These are phyloP conservation scores for Pipa parva DNA, from an alignment of 2,113 vertebrate genomes.

Conservation along the genomic window DNA sequence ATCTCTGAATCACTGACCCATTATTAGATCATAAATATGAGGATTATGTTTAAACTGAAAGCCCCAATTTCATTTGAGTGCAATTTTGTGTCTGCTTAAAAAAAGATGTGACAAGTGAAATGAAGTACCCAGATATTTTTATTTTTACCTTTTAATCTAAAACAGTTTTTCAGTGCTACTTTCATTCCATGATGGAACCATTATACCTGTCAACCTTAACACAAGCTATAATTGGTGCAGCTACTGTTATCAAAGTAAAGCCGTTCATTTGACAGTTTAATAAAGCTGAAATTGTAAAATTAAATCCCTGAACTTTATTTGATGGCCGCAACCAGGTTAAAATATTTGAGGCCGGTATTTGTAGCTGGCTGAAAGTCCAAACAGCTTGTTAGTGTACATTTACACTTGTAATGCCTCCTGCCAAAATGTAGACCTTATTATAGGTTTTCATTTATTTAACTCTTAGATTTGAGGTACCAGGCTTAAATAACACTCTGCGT, in stretches of 20 bases:
- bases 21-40: slow-evolving; percentile 68
- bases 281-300: slow-evolving; percentile 79
- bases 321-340: slow-evolving; percentile 60
- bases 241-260: slow-evolving; percentile 69
- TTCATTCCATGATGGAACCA: slow-evolving; percentile 68
- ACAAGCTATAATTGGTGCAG: slow-evolving; percentile 73
- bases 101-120: slow-evolving; percentile 74
- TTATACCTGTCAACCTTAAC: slow-evolving; percentile 77
- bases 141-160: slow-evolving; percentile 69
- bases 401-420: slow-evolving; percentile 19
- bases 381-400: slow-evolving; percentile 54
- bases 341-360: slow-evolving; percentile 53
- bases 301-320: slow-evolving; percentile 72
- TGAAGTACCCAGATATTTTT: slow-evolving; percentile 52
- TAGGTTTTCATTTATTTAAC: no score
- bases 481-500: no score
- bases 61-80: slow-evolving; percentile 63
- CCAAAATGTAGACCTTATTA: no score
- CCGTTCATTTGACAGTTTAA: slow-evolving; percentile 71
- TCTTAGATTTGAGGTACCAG: no score
- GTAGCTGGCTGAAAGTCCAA: slow-evolving; percentile 49
- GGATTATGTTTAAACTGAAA: slow-evolving; percentile 71
- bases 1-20: slow-evolving; percentile 55
- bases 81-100: slow-evolving; percentile 69
- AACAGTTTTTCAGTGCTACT: slow-evolving; percentile 71